Evolutionary conservation across 2,888 invertebrate genomes (phyloP).

Genomic region (Hofmannophila pseudospretella): DNA sequence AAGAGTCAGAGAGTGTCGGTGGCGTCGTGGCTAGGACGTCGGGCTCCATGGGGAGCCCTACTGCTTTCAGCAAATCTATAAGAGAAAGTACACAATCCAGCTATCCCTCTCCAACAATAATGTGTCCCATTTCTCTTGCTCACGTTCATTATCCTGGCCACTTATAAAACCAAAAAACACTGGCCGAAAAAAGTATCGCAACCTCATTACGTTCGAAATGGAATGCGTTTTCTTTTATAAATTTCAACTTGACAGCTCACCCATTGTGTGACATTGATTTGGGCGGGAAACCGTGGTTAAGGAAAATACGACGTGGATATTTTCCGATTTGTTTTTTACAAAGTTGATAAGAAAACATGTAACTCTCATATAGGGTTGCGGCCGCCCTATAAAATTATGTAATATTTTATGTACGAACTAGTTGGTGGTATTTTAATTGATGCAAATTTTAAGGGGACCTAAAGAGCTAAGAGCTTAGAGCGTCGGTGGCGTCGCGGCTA

Average conservation of each 20-base stretch:
- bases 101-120: constrained; percentile 33
- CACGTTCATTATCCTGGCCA: constrained; percentile 45
- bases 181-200: constrained; percentile 31
- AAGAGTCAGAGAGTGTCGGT: too few species aligned
- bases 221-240: constrained; percentile 13
- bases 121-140: constrained; percentile 27
- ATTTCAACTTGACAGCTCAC: constrained; percentile 20
- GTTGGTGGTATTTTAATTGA: too few species aligned
- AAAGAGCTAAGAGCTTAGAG: too few species aligned
- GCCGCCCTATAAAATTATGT: too few species aligned
- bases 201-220: constrained; percentile 13
- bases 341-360: too few species aligned
- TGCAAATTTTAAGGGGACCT: too few species aligned
- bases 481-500: too few species aligned
- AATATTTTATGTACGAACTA: too few species aligned
- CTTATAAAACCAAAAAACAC: constrained; percentile 35
- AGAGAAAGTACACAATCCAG: constrained; percentile 40
- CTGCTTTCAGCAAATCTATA: constrained; percentile 71
- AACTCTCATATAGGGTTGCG: too few species aligned
- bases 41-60: constrained; percentile 29
- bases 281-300: constrained; percentile 20
- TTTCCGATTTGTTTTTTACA: too few species aligned
- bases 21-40: too few species aligned
- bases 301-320: too few species aligned
- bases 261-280: constrained; percentile 16